These are phyloP conservation scores for Picathartes gymnocephalus DNA, from an alignment of 2,113 vertebrate species.

Conservation along the genomic window DNA sequence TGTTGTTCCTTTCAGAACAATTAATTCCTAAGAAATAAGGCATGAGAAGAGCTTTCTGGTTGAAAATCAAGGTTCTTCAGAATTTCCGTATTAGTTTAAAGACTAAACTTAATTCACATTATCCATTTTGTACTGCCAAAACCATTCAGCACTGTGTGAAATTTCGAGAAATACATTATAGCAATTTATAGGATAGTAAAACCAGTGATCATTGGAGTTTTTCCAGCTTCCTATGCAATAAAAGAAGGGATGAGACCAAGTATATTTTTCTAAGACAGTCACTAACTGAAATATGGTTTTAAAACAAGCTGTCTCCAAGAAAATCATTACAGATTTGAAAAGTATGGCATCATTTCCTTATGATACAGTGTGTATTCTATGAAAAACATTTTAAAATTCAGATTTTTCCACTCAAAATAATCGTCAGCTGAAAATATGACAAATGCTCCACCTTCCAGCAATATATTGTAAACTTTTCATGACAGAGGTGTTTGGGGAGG, in stretches of 20 bases:
- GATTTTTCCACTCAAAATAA: background rate
- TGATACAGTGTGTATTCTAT: background rate
- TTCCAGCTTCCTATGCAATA: background rate
- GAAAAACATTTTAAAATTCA: background rate
- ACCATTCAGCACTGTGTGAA: background rate
- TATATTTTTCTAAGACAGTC: background rate
- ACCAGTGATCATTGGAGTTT: background rate
- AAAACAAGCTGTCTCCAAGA: background rate
- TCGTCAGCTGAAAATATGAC: background rate
- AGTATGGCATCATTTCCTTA: background rate
- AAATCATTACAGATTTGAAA: background rate
- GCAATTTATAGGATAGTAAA: background rate
- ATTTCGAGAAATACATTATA: background rate
- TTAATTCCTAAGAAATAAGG: background rate
- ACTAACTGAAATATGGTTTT: background rate
- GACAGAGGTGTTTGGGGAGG: background rate
- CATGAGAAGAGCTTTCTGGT: background rate
- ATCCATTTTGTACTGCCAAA: background rate
- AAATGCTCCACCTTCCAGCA: background rate
- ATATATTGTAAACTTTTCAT: background rate
- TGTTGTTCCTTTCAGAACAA: background rate
- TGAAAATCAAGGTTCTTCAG: background rate
- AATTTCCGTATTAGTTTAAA: background rate
- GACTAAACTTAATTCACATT: background rate
- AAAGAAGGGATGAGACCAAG: background rate